Conservation (phyloP, 2,797 vertebrate species). For the Parauchenoglanis punctatus region DNA sequence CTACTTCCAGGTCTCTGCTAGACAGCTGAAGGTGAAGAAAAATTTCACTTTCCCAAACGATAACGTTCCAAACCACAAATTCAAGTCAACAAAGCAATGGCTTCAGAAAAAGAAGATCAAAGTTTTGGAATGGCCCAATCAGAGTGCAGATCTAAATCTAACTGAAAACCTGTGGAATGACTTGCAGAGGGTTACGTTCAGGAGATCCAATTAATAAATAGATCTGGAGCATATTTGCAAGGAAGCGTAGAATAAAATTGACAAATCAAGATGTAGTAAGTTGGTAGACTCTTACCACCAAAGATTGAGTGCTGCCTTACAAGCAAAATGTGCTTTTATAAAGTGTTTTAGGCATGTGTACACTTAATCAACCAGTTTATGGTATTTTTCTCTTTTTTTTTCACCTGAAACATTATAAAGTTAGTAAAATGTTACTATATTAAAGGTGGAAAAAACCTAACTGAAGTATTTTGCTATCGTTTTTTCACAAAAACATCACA, state of each 20-base stretch:
- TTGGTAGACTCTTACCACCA: not conserved
- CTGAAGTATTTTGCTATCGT: not conserved
- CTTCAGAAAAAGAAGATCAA: not conserved
- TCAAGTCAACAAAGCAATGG: not conserved
- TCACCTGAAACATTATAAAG: not conserved
- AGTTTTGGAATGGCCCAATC: not conserved
- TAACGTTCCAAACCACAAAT: slow-evolving; percentile 3
- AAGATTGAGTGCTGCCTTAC: not conserved
- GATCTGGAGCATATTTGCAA: not conserved
- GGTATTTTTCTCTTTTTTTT: not conserved
- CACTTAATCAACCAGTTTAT: not conserved
- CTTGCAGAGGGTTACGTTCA: not conserved
- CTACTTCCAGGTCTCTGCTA: not conserved
- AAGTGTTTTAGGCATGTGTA: not conserved
- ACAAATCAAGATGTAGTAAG: not conserved
- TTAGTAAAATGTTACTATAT: not conserved
- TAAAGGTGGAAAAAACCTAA: not conserved
- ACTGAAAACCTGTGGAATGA: not conserved
- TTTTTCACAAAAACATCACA: not conserved
- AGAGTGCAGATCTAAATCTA: not conserved
- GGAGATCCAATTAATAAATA: not conserved
- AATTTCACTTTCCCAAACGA: not conserved
- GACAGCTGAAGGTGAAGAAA: not conserved
- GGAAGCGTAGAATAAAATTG: not conserved
- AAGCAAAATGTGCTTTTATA: not conserved